A percentile compares a stretch with the other conserved stretches of the same genome.
Conservation (phyloP, 1,140 invertebrate genomes). For the Rhopalosiphum padi region DNA sequence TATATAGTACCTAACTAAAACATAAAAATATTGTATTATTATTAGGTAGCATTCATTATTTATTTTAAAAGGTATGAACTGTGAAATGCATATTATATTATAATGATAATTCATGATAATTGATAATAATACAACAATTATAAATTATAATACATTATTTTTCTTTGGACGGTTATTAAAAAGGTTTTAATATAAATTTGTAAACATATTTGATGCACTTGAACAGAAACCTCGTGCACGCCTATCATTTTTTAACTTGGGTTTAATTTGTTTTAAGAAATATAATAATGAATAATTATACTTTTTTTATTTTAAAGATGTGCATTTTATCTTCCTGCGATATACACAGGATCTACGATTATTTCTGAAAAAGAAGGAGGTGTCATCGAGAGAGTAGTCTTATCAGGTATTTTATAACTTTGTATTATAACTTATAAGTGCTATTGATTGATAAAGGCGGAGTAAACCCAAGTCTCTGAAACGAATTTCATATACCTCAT, state of each 20-base stretch:
- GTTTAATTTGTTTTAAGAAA: not conserved
- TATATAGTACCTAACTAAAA: too few species aligned
- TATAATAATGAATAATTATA: not conserved
- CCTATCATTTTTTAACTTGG: not conserved
- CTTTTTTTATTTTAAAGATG: constrained; percentile 58
- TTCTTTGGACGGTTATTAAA: not conserved
- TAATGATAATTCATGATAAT: not conserved
- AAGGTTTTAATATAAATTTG: not conserved
- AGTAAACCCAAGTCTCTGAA: not conserved
- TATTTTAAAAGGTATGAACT: not conserved
- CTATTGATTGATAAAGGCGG: too few species aligned
- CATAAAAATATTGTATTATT: too few species aligned
- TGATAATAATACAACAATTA: not conserved
- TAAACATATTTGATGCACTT: not conserved
- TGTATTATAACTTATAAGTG: too few species aligned
- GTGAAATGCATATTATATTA: not conserved
- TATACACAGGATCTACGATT: constrained; percentile 61
- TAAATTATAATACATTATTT: not conserved
- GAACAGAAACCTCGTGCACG: not conserved
- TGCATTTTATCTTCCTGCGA: constrained; percentile 61
- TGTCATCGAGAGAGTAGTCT: constrained; percentile 60
- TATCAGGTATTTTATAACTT: constrained; percentile 59
- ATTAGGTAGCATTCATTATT: not conserved
- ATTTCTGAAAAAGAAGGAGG: constrained; percentile 61
- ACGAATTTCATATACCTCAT: not conserved